These are phyloP conservation scores for Scotopteryx bipunctaria DNA, from an alignment of 2,888 invertebrate genomes.

Conservation along the genomic window DNA sequence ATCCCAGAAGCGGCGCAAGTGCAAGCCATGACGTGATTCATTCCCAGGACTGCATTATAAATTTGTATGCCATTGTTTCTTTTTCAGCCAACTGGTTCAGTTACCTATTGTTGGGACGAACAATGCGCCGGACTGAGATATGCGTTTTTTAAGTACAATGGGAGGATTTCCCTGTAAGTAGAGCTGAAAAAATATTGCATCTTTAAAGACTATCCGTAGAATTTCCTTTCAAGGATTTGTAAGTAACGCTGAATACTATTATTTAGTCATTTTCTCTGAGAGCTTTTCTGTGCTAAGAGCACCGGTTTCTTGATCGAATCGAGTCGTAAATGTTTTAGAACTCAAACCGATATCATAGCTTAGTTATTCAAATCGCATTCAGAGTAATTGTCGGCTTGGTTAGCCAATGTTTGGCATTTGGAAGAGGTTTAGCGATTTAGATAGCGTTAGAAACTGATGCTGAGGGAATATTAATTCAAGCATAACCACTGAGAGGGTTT, in stretches of 20 bases:
- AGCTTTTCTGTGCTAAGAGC: constrained; percentile 1
- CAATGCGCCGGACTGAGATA: constrained; percentile 71
- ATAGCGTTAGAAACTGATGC: constrained; percentile 2
- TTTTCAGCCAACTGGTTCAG: constrained; percentile 70
- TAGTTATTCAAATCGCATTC: too few species aligned
- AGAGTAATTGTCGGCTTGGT: too few species aligned
- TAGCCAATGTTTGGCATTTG: background rate
- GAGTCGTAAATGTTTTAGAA: too few species aligned
- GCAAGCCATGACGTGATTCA: constrained; percentile 70
- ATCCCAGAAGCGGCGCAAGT: background rate
- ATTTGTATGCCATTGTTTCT: constrained; percentile 78
- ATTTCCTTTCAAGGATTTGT: constrained; percentile 9
- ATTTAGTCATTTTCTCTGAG: constrained; percentile 2
- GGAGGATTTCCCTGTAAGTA: constrained; percentile 43
- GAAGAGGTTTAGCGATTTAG: background rate
- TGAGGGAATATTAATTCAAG: constrained; percentile 3
- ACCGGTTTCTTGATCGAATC: background rate
- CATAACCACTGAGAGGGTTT: constrained; percentile 11
- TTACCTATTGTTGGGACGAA: constrained; percentile 71
- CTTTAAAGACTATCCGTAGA: constrained; percentile 7
- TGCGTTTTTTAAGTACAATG: constrained; percentile 64
- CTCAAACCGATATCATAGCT: too few species aligned
- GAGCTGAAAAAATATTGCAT: constrained; percentile 24
- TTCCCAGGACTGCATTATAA: constrained; percentile 77
- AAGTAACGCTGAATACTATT: constrained; percentile 1